phyloP scores from a whole-genome alignment of 2,113 vertebrate species.

The Plotosus lineatus region DNA sequence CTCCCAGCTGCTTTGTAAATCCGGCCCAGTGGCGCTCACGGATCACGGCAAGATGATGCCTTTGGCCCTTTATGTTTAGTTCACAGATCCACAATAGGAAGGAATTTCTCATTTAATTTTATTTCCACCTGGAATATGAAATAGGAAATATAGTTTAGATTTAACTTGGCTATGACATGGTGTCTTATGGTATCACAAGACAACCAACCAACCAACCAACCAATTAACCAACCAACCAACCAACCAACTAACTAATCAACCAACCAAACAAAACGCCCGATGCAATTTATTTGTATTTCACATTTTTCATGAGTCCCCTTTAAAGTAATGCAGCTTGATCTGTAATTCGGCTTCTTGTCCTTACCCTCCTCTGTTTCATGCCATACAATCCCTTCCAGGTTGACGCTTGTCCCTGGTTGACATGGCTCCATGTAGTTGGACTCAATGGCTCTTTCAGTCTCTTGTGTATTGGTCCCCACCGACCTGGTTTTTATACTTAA shows the following conservation, averaged over 20 bases:
- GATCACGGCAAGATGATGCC: slow-evolving; percentile 34
- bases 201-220: no score
- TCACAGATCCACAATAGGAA: background rate
- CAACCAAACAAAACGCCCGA: no score
- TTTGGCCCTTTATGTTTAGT: slow-evolving; percentile 6
- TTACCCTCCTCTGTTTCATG: slow-evolving; percentile 93
- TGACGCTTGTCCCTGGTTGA: slow-evolving; percentile 88
- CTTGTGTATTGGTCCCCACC: slow-evolving; percentile 86
- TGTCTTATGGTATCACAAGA: background rate
- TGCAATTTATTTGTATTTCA: no score
- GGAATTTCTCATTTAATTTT: background rate
- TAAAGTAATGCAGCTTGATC: background rate
- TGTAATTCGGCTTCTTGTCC: slow-evolving; percentile 24
- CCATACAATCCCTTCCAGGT: slow-evolving; percentile 91
- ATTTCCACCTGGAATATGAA: background rate
- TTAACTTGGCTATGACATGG: background rate
- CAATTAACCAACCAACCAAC: no score
- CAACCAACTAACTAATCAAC: no score
- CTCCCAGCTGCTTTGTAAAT: slow-evolving; percentile 50
- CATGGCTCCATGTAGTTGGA: slow-evolving; percentile 87
- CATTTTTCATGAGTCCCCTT: background rate
- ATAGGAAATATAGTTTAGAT: background rate
- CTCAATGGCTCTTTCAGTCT: slow-evolving; percentile 83
- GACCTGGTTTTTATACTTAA: slow-evolving; percentile 88
- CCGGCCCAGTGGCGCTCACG: slow-evolving; percentile 13